A percentile compares a stretch with the other conserved stretches of the same genome.
Conservation (phyloP, 1,140 invertebrate genomes). For the Camponotus floridanus region DNA sequence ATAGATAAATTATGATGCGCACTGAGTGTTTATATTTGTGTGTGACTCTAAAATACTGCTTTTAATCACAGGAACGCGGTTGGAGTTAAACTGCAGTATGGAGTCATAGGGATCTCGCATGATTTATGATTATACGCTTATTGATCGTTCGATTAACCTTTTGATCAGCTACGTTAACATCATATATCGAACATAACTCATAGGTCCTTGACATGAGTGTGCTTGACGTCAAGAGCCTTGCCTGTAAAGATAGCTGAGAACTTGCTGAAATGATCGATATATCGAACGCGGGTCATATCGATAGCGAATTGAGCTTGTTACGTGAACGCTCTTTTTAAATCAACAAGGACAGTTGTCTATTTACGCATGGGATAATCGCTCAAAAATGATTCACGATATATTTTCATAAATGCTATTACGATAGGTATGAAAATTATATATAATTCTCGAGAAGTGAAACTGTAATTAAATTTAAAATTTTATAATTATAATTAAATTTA, state of each 20-base stretch:
- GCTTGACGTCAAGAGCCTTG: constrained; percentile 57
- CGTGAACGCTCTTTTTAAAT: constrained; percentile 16
- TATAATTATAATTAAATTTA: too few species aligned
- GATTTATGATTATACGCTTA: constrained; percentile 53
- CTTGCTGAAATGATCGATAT: constrained; percentile 65
- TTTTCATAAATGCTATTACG: background rate
- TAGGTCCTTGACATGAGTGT: constrained; percentile 47
- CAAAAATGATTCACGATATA: background rate
- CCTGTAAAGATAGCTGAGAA: constrained; percentile 45
- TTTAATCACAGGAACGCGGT: background rate
- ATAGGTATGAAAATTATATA: background rate
- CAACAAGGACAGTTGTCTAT: constrained; percentile 27
- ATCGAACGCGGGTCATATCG: constrained; percentile 53
- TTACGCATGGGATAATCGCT: constrained; percentile 1
- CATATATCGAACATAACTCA: constrained; percentile 51
- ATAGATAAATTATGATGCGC: background rate
- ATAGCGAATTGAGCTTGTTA: constrained; percentile 61
- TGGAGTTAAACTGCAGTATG: constrained; percentile 12
- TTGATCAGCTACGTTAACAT: constrained; percentile 12
- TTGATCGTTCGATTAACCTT: constrained; percentile 38
- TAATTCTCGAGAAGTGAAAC: background rate
- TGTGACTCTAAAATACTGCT: background rate
- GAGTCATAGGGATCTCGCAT: constrained; percentile 14
- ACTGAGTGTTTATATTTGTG: background rate
- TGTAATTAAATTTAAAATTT: background rate